A percentile compares a stretch with the other conserved stretches of the same genome.
Evolutionary conservation across 2,113 vertebrate species (phyloP).

Genomic region (Sapayoa aenigma): DNA sequence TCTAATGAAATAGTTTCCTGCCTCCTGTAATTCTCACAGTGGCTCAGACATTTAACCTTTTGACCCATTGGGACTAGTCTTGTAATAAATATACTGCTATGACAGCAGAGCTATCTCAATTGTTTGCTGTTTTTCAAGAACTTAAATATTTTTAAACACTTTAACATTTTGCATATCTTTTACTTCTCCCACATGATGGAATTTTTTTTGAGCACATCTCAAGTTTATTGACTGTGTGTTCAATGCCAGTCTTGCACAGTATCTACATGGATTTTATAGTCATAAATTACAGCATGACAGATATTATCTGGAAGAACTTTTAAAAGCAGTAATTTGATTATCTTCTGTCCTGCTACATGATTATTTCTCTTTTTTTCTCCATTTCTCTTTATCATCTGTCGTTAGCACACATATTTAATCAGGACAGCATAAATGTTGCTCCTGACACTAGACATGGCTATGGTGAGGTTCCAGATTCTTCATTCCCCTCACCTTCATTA

Average conservation of each 20-base stretch:
- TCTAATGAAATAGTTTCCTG: constrained; percentile 48
- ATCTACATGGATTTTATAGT: not conserved
- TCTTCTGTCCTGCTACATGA: not conserved
- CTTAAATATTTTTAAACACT: not conserved
- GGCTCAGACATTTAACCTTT: constrained; percentile 49
- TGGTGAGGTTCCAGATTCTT: not conserved
- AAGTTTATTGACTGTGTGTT: not conserved
- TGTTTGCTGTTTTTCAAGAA: not conserved
- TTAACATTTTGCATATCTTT: not conserved
- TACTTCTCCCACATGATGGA: not conserved
- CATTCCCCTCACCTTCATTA: not conserved
- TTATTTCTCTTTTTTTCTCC: not conserved
- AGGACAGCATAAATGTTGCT: not conserved
- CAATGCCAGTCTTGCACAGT: not conserved
- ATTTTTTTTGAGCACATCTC: not conserved
- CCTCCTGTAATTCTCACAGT: not conserved
- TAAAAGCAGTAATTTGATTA: not conserved
- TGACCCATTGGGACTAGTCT: not conserved
- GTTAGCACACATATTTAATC: not conserved
- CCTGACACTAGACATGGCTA: not conserved
- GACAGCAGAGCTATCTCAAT: not conserved
- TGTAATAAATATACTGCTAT: constrained; percentile 5
- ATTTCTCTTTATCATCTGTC: not conserved
- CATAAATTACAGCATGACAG: not conserved
- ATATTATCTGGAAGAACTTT: not conserved